Evolutionary conservation across 2,113 vertebrate genomes (phyloP), one percentile per base, ranked within the genome.

Genomic region (Notarius quadriscutis): DNA sequence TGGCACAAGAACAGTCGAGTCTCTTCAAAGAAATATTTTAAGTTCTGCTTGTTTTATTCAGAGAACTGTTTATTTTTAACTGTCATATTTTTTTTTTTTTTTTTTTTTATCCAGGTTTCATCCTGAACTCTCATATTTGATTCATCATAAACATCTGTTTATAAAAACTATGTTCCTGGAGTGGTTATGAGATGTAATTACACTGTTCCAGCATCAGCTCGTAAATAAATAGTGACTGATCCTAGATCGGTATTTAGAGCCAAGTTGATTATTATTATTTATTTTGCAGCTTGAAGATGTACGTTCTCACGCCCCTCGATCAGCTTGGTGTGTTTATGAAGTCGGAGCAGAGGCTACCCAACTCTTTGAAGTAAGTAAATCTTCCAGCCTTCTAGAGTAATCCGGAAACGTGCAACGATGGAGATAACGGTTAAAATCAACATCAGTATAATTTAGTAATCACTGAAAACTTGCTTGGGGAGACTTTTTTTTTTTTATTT

Each of bases 241-340:
- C 17, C 9, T 22, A 30, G 8, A 41, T 22, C 3, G 22, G 18
- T 6, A 1, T 81, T 60, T 5, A 20, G 2, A 2, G 4, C 18
- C 0, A 0, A 22, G 17, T 22, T 12, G 0, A 5, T 58, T 1
- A 20, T 2, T 55, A 20, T 57, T 5, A 8, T 27, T 18, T 41
- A 20, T 74, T 50, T 41, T 89, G 11, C 94, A 99, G 97, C 90
- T 95, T 99, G 92, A 98, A 97, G 95, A 92, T 94, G 79, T 99
- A 99, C 27, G 93, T 92, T 4, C 87, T 78, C 55, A 71, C 90
- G 89, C 92, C 92, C 86, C 89, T 74, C 88, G 95, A 91, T 63
- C 93, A 96, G 25, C 83, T 98, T 63, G 95, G 91, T 88, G 95
- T 99, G 92, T 96, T 98, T 91, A 96, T 99, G 97, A 98, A 97